phyloP scores from a whole-genome alignment of 2,888 invertebrate genomes.

The Heliothis peltigera region DNA sequence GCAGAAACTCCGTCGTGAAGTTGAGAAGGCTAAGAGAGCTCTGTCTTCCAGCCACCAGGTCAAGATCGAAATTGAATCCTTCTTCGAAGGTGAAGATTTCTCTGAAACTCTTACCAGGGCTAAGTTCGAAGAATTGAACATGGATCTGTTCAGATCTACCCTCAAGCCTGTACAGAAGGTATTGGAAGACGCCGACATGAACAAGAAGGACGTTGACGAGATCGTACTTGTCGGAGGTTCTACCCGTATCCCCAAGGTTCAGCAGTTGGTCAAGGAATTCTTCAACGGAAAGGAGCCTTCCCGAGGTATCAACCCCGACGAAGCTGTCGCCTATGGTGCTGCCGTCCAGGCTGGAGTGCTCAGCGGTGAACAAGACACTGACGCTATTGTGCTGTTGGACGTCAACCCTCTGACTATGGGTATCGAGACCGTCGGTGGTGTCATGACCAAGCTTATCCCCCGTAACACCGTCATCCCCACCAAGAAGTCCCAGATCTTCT shows the following conservation, averaged over 20 bases:
- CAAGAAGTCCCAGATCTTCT: slow-evolving; percentile 99
- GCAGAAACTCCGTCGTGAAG: slow-evolving; percentile 98
- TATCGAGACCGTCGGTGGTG: slow-evolving; percentile 99
- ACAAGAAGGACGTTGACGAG: slow-evolving; percentile 99
- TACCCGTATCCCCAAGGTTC: slow-evolving; percentile 99
- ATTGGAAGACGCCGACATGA: slow-evolving; percentile 99
- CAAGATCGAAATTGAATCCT: slow-evolving; percentile 99
- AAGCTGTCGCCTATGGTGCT: slow-evolving; percentile 99
- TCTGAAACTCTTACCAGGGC: slow-evolving; percentile 99
- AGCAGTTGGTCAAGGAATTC: slow-evolving; percentile 97
- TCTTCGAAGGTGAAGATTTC: slow-evolving; percentile 99
- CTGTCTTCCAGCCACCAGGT: slow-evolving; percentile 98
- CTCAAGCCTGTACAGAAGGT: slow-evolving; percentile 98
- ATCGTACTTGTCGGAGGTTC: slow-evolving; percentile 99
- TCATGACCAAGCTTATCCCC: slow-evolving; percentile 99
- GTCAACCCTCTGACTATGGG: slow-evolving; percentile 99
- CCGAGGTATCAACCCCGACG: slow-evolving; percentile 99
- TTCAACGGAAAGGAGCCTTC: slow-evolving; percentile 99
- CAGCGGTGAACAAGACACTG: slow-evolving; percentile 98
- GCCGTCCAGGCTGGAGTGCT: slow-evolving; percentile 99
- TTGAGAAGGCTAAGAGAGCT: slow-evolving; percentile 99
- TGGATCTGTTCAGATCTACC: slow-evolving; percentile 97
- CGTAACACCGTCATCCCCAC: slow-evolving; percentile 99
- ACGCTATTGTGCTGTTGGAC: slow-evolving; percentile 98
- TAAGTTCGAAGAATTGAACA: slow-evolving; percentile 99